Percentiles rank a stretch among this genome's conserved stretches.
phyloP scores from a whole-genome alignment of 1,140 invertebrate species.

The Drosophila pachea region DNA sequence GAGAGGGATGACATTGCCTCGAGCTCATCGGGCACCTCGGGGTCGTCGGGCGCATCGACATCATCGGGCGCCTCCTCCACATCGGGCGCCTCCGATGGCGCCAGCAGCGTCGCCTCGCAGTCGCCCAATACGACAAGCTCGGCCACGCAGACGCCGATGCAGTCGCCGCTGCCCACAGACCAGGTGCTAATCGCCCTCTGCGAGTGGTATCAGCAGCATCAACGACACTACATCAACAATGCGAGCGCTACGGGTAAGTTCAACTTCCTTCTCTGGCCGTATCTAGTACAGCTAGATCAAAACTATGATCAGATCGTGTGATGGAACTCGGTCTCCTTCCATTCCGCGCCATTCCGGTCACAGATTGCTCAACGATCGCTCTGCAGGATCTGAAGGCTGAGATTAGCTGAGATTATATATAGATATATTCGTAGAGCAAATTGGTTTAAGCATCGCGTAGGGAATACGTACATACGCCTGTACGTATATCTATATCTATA shows the following conservation, averaged over 20 bases:
- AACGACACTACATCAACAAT: conserved; percentile 50
- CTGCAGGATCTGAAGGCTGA: no score
- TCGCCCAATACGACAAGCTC: conserved; percentile 76
- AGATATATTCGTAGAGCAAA: no score
- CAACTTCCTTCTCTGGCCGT: background rate
- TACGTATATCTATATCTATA: no score
- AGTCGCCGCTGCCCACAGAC: conserved; percentile 66
- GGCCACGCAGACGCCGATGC: conserved; percentile 78
- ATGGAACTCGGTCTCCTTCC: no score
- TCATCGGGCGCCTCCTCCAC: conserved; percentile 55
- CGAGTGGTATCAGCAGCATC: conserved; percentile 58
- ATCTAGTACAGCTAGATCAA: background rate
- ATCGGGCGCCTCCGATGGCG: conserved; percentile 65
- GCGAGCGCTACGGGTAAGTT: conserved; percentile 32
- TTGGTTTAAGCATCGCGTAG: no score
- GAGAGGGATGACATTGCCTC: conserved; percentile 72
- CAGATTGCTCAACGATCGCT: no score
- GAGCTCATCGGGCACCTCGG: conserved; percentile 47
- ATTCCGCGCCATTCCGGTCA: no score
- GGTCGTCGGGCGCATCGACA: conserved; percentile 45
- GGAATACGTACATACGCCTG: no score
- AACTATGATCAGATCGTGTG: no score
- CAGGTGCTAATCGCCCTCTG: conserved; percentile 72
- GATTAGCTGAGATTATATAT: no score
- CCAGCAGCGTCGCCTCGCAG: conserved; percentile 69